These are phyloP conservation scores for Pterostichus niger DNA, from an alignment of 2,888 invertebrate genomes.

Conservation along the genomic window DNA sequence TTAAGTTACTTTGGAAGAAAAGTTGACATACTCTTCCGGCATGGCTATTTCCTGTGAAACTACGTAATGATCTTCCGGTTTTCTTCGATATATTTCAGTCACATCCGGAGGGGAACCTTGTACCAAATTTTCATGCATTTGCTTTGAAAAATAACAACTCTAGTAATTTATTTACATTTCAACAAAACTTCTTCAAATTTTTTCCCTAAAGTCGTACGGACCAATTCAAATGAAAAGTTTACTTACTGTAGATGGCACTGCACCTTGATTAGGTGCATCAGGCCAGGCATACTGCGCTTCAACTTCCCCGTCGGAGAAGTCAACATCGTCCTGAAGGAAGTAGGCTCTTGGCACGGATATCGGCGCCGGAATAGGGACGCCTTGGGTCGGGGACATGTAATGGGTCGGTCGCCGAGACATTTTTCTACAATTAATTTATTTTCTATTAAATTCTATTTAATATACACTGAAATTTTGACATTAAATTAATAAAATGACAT, in stretches of 20 bases:
- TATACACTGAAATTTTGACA: no score
- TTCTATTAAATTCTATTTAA: no score
- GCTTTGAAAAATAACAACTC: no score
- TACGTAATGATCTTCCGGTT: slow-evolving; percentile 57
- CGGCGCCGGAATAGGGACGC: not conserved
- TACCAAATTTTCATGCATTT: not conserved
- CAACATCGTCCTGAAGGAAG: not conserved
- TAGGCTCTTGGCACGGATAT: not conserved
- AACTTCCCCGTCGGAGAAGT: not conserved
- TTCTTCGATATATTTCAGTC: slow-evolving; percentile 70
- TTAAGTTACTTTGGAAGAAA: no score
- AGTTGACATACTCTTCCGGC: slow-evolving; percentile 15
- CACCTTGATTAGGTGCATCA: not conserved
- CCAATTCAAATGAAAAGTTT: no score
- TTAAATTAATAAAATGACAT: no score
- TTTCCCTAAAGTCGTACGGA: no score
- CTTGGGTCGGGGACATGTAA: not conserved
- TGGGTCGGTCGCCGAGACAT: not conserved
- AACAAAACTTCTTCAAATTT: no score
- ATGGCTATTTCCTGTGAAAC: slow-evolving; percentile 4
- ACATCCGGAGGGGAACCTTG: slow-evolving; percentile 63
- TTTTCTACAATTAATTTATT: no score
- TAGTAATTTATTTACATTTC: no score
- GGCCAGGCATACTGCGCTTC: not conserved
- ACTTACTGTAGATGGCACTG: no score